Conservation (phyloP, 2,888 invertebrate species). For the Cynaeus angustus region DNA sequence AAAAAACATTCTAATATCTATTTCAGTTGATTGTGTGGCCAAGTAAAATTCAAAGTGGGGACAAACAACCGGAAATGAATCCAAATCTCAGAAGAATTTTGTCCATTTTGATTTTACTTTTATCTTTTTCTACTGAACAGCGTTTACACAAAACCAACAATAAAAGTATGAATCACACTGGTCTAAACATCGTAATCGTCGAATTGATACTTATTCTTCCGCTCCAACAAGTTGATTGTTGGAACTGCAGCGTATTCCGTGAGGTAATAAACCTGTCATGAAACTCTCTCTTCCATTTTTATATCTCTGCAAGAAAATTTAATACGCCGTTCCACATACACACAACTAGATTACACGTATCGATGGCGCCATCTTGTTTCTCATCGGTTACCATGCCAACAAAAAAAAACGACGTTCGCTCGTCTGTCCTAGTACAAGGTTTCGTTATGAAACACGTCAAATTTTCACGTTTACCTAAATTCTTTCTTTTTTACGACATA, state of each 20-base stretch:
- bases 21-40: no score
- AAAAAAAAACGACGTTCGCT: background rate
- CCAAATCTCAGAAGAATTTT: background rate
- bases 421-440: no score
- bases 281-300: conserved; percentile 1
- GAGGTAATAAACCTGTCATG: conserved; percentile 9
- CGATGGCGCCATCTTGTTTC: conserved; percentile 13
- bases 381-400: conserved; percentile 3
- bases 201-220: background rate
- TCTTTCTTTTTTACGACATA: background rate
- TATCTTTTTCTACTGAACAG: background rate
- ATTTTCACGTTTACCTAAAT: background rate
- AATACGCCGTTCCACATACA: background rate
- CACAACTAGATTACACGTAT: conserved; percentile 1
- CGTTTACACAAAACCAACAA: background rate
- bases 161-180: background rate
- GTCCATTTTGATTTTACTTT: no score
- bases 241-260: background rate
- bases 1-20: no score
- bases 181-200: background rate
- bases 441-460: background rate
- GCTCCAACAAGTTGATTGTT: conserved; percentile 4
- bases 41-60: no score
- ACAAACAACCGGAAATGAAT: no score
- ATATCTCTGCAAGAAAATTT: background rate